phyloP scores from a whole-genome alignment of 1,140 invertebrate genomes.

The Metaphire vulgaris region DNA sequence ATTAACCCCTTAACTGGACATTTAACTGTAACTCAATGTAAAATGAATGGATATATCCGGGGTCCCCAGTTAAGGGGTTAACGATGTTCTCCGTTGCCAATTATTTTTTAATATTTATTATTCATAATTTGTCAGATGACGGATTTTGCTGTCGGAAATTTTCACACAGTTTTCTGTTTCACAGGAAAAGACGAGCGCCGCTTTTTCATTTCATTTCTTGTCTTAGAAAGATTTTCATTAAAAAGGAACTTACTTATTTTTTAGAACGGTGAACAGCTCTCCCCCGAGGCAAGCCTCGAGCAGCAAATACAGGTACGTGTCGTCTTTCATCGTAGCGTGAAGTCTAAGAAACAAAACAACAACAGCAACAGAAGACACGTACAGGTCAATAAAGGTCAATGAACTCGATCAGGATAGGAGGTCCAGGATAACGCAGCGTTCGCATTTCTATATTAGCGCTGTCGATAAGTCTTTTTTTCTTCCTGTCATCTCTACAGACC shows the following conservation, averaged over 20 bases:
- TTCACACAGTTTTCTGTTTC: too few species aligned
- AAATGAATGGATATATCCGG: too few species aligned
- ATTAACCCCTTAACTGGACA: too few species aligned
- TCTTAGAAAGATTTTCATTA: not conserved
- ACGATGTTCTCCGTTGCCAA: not conserved
- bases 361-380: not conserved
- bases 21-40: too few species aligned
- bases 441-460: too few species aligned
- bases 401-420: too few species aligned
- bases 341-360: conserved; percentile 58
- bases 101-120: not conserved
- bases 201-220: not conserved
- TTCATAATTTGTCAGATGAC: not conserved
- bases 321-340: conserved; percentile 93
- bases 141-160: not conserved
- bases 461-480: too few species aligned
- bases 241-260: conserved; percentile 52
- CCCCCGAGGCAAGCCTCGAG: conserved; percentile 96
- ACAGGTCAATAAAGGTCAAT: not conserved
- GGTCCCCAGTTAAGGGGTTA: too few species aligned
- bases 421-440: too few species aligned
- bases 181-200: not conserved
- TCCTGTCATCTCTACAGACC: too few species aligned
- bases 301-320: conserved; percentile 95
- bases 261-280: conserved; percentile 92